Percentiles rank a stretch among this genome's conserved stretches.
Conservation (phyloP, 2,113 vertebrate species). For the Macquaria ambigua region DNA sequence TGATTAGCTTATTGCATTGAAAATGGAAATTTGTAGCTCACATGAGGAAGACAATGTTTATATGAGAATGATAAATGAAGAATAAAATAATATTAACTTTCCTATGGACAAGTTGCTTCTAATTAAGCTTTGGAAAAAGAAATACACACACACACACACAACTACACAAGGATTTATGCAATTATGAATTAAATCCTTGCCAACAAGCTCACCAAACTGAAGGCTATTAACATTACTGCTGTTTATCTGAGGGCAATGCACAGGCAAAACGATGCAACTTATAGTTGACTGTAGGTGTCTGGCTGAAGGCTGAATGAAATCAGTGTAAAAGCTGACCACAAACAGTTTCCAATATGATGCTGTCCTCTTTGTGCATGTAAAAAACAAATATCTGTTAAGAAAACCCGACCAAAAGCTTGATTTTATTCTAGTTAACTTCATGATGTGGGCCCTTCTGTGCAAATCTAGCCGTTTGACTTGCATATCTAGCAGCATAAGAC, state of each 20-base stretch:
- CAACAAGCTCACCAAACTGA: slow-evolving; percentile 26
- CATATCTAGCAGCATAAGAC: slow-evolving; percentile 53
- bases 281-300: neutral
- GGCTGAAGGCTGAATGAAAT: too few relatives aligned
- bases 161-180: neutral
- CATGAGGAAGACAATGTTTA: slow-evolving; percentile 67
- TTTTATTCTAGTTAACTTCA: neutral
- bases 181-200: slow-evolving; percentile 23
- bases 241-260: slow-evolving; percentile 28
- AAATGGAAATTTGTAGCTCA: slow-evolving; percentile 55
- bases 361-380: slow-evolving; percentile 22
- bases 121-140: slow-evolving; percentile 21
- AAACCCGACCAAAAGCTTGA: slow-evolving; percentile 17
- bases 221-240: slow-evolving; percentile 19
- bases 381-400: neutral
- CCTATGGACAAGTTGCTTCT: slow-evolving; percentile 13
- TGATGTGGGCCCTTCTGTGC: slow-evolving; percentile 27
- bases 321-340: neutral
- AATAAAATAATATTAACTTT: slow-evolving; percentile 15
- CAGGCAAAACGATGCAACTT: slow-evolving; percentile 10
- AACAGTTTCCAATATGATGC: slow-evolving; percentile 25
- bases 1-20: slow-evolving; percentile 75
- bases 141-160: neutral
- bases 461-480: slow-evolving; percentile 33
- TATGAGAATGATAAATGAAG: slow-evolving; percentile 34